These are phyloP conservation scores for Melipona bicolor DNA, from an alignment of 2,888 invertebrate genomes.

Conservation along the genomic window DNA sequence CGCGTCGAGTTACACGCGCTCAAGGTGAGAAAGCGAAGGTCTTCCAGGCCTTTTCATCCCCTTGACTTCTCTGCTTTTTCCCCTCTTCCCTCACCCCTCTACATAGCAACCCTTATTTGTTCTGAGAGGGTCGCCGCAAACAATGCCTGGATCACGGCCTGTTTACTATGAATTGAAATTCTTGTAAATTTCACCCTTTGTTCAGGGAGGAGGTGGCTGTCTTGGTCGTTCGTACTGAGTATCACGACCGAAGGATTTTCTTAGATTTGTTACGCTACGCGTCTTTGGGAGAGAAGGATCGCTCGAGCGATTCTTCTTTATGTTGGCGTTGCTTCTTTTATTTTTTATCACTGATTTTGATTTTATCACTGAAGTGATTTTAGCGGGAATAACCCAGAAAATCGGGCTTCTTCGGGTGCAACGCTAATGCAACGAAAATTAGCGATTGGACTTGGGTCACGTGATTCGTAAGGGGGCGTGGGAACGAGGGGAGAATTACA, in stretches of 20 bases:
- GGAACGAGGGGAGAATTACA: no score
- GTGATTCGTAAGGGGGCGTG: no score
- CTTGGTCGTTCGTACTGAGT: background rate
- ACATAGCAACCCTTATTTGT: constrained; percentile 58
- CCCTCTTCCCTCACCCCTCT: background rate
- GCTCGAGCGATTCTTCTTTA: background rate
- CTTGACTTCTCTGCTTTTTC: background rate
- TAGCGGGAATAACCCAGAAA: no score
- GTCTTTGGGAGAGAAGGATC: background rate
- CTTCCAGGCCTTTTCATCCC: constrained; percentile 42
- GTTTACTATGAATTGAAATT: constrained; percentile 69
- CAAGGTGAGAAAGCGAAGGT: constrained; percentile 48
- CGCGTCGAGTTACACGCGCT: constrained; percentile 29
- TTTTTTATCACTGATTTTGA: background rate
- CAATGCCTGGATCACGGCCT: constrained; percentile 62
- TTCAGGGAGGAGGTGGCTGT: background rate
- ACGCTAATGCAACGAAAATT: no score
- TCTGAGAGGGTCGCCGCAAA: constrained; percentile 57
- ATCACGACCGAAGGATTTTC: constrained; percentile 26
- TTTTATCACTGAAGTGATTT: no score
- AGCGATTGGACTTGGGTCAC: no score
- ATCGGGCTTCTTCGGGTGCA: no score
- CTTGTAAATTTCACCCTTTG: constrained; percentile 63
- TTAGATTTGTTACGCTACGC: background rate
- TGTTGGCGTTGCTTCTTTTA: background rate